Evolutionary conservation across 2,797 vertebrate genomes (phyloP), one percentile per base, ranked within the genome.

Genomic region (Alectoris magna): DNA sequence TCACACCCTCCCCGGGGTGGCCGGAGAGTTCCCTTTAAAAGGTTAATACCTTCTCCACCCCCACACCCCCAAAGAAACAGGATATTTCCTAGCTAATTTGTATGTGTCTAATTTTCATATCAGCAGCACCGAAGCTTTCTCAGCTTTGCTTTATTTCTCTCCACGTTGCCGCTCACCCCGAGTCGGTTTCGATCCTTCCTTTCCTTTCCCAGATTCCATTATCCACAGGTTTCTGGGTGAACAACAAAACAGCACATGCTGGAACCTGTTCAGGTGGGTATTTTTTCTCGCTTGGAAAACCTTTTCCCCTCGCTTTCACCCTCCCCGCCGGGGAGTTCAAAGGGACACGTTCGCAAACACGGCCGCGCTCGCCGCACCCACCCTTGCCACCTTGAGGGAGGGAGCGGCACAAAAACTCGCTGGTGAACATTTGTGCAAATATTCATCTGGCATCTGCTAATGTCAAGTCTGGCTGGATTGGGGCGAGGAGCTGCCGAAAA

Each of bases 381-480:
- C 86, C 73, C 87, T 96, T 95, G 94, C 94, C 95, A 96, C 96
- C 93, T 88, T 92, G 90, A 95, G 93, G 87, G 94, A 95, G 90
- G 93, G 90, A 92, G 92, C 8, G 88, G 93, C 91, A 86, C 9
- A 1, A 91, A 95, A 96, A 91, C 94, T 80, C 56, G 17, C 87
- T 82, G 74, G 46, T 91, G 94, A 96, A 94, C 91, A 87, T 95
- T 95, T 93, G 94, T 93, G 93, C 96, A 96, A 96, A 94, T 95
- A 96, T 93, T 96, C 95, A 67, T 84, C 92, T 95, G 97, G 96
- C 96, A 97, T 95, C 94, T 92, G 91, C 79, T 93, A 90, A 96
- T 94, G 96, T 95, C 91, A 93, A 95, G 88, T 96, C 95, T 96
- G 90, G 96, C 94, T 96, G 95, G 94, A 92, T 88, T 96, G 53